phyloP scores from a whole-genome alignment of 2,113 vertebrate species.

The Hemiscyllium ocellatum region DNA sequence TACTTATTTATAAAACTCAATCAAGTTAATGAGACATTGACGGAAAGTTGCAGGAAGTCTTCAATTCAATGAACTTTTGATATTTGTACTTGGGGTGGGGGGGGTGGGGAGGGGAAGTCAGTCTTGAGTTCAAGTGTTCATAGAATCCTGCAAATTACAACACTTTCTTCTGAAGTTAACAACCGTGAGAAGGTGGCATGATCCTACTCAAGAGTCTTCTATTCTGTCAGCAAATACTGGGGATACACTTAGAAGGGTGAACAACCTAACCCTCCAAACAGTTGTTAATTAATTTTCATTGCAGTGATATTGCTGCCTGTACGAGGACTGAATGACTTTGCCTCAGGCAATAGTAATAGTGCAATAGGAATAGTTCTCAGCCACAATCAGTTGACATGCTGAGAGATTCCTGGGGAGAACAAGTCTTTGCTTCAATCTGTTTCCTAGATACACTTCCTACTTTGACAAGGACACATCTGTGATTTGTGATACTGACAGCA shows the following conservation, averaged over 20 bases:
- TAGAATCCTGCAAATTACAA: neutral
- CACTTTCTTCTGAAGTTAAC: neutral
- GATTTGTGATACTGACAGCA: neutral
- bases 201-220: neutral
- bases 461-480: neutral
- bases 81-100: neutral
- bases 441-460: constrained; percentile 33
- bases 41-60: neutral
- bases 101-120: neutral
- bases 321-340: constrained; percentile 2
- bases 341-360: neutral
- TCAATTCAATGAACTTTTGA: neutral
- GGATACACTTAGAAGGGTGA: neutral
- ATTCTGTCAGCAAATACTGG: neutral
- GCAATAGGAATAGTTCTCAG: constrained; percentile 24
- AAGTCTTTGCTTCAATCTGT: constrained; percentile 25
- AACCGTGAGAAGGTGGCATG: neutral
- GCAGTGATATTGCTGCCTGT: neutral
- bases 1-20: too few species aligned
- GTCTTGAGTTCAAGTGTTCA: neutral
- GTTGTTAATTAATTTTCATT: neutral
- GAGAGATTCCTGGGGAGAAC: constrained; percentile 20
- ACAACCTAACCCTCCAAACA: neutral
- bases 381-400: constrained; percentile 12
- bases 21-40: too few species aligned